Evolutionary conservation across 1,140 invertebrate genomes (phyloP), one percentile per base, ranked within the genome.

Genomic region (Pararge aegeria): DNA sequence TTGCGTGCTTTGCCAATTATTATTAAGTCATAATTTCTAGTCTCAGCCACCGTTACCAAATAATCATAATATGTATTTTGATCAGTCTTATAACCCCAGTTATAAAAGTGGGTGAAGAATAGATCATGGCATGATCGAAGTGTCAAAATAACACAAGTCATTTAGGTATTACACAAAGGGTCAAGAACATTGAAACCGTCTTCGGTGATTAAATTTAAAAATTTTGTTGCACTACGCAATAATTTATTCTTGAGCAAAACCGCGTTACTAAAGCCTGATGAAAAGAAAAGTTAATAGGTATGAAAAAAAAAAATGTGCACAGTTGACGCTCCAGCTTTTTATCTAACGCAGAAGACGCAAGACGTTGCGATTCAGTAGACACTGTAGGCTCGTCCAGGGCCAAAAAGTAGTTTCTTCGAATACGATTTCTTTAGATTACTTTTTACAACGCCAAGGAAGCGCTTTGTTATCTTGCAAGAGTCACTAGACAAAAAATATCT

Each of bases 381-480:
- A 46, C 42, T 46, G 18, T 46, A 46, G 42, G 42, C 42, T 46
- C 42, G 19, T 16, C 42, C 42, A 46, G 6, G 42, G 42, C 42
- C 52, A 29, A 55, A 18, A 24, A 55, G 13, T n/a, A 13, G 13
- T 19, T 29, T 15, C 18, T 44, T 46, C 42, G 42, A 55, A 55
- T 44, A 34, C 2, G 40, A 46, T 55, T 55, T 55, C 53, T 44
- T 46, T 20, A 44, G 42, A 55, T 46, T 13, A 30, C 21, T 44
- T 46, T 55, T 55, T 55, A 20, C 42, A 46, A 46, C 40, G 40
- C 40, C 16, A 13, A 55, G 40, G 40, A 34, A 46, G 27, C 40
- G n/a, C 27, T 44, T 55, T 55, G 27, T 46, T 46, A 6, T n/a
- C 20, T 44, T 55, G n/a, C 53, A 55, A 55, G 30, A n/a, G 7